Evolutionary conservation across 2,113 vertebrate genomes (phyloP).

Genomic region (Hypomesus transpacificus): DNA sequence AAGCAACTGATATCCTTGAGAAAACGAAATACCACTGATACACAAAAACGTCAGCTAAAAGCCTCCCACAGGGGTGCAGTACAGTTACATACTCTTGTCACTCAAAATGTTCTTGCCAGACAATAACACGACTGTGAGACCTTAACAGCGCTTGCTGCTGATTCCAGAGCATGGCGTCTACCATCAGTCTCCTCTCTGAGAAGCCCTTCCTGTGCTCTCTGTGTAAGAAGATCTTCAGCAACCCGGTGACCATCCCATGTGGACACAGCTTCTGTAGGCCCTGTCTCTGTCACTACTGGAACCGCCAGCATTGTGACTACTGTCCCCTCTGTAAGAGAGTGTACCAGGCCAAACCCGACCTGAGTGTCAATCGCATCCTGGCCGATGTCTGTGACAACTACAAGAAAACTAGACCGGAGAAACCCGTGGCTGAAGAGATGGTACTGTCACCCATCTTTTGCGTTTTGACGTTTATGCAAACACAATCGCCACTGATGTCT

Average conservation of each 20-base stretch:
- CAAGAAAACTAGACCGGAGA: conserved; percentile 52
- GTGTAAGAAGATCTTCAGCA: conserved; percentile 68
- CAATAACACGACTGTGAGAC: neutral
- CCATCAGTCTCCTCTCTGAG: conserved; percentile 60
- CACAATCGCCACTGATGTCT: neutral
- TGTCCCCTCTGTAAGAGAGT: conserved; percentile 66
- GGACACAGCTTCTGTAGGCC: conserved; percentile 74
- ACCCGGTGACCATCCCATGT: conserved; percentile 69
- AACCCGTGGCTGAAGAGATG: conserved; percentile 47
- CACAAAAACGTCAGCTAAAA: no score
- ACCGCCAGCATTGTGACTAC: conserved; percentile 55
- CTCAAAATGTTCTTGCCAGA: neutral
- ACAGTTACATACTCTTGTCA: neutral
- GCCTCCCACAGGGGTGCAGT: no score
- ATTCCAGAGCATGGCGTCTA: conserved; percentile 63
- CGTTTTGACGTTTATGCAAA: neutral
- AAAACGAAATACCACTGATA: no score
- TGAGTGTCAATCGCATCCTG: conserved; percentile 69
- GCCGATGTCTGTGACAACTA: conserved; percentile 67
- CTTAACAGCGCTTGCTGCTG: neutral
- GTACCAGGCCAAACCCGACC: conserved; percentile 58
- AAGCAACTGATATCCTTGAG: no score
- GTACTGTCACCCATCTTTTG: conserved; percentile 27
- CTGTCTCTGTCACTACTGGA: conserved; percentile 67
- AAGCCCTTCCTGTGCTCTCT: conserved; percentile 70